Percentiles rank a stretch among this genome's conserved stretches.
phyloP scores from a whole-genome alignment of 2,888 invertebrate genomes.

The Nemoura dubitans region DNA sequence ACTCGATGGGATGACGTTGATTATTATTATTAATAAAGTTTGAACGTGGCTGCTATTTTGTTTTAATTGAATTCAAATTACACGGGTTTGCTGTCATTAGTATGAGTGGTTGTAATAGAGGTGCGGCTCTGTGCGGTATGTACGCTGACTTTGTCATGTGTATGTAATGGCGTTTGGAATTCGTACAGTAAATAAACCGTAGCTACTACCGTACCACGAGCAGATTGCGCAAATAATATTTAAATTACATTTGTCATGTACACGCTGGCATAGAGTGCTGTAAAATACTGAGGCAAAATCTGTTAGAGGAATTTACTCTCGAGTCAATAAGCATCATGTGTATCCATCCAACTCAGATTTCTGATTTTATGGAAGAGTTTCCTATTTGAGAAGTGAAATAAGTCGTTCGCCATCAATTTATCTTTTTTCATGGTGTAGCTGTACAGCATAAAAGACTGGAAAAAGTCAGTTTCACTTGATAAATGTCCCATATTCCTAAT shows the following conservation, averaged over 20 bases:
- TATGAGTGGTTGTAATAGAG: not conserved
- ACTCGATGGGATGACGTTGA: no score
- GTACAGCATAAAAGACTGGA: not conserved
- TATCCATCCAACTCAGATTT: not conserved
- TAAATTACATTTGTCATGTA: not conserved
- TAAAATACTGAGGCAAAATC: not conserved
- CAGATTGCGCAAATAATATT: not conserved
- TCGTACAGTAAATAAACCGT: not conserved
- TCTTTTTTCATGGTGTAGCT: not conserved
- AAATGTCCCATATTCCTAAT: not conserved
- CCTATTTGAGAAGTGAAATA: not conserved
- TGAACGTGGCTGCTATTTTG: not conserved
- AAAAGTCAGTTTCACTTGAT: slow-evolving; percentile 4
- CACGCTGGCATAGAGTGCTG: not conserved
- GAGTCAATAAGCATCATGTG: not conserved
- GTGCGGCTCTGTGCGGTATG: not conserved
- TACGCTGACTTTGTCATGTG: not conserved
- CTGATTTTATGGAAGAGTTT: not conserved
- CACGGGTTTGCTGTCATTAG: not conserved
- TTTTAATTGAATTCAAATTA: not conserved
- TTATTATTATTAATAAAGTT: no score
- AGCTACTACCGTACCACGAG: not conserved
- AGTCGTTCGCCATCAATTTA: not conserved
- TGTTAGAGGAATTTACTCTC: not conserved
- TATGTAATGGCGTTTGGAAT: not conserved